Evolutionary conservation across 2,113 vertebrate species (phyloP), one percentile per base, ranked within the genome.

Genomic region (Lipophrys pholis): DNA sequence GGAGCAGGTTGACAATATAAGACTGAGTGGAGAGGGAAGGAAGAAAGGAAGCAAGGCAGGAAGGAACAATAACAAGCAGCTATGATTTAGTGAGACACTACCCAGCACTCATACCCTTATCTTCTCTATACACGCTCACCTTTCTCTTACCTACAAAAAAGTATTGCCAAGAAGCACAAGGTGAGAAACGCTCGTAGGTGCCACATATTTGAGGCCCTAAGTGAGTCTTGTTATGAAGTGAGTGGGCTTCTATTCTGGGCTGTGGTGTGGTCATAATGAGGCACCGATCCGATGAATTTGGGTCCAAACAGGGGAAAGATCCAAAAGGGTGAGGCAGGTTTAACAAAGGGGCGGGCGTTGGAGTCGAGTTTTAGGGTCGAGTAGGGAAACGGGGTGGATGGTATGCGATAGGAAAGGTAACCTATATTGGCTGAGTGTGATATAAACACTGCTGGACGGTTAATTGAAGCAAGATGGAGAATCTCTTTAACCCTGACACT

Each of bases 401-500:
- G 81, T 73, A 77, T 84, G 67, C 2, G 30, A 42, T 84, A 67
- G 64, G 72, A 71, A 73, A 79, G 81, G 69, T 87, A 84, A 80
- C 73, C 70, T 73, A 73, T 72, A 64, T 78, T 69, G 83, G 60
- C 76, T 65, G 75, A 86, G 85, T 69, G 59, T 79, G 70, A 83
- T 85, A 85, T 88, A 92, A 91, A 92, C 85, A 82, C 69, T 0
- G 2, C 69, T 10, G 39, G 71, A 65, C 1, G 6, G 67, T 79
- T 92, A 91, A 93, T 91, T 89, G 82, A 91, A 88, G 72, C 89
- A 92, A 91, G 84, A 84, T 91, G 91, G 81, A 80, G 82, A 82
- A 81, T 81, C 71, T 86, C 70, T 82, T 84, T 76, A 85, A 70
- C 85, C 78, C 80, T 61, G 71, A 61, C 71, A 77, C 63, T 72